Conservation (phyloP, 1,140 invertebrate genomes). For the Littorina saxatilis region DNA sequence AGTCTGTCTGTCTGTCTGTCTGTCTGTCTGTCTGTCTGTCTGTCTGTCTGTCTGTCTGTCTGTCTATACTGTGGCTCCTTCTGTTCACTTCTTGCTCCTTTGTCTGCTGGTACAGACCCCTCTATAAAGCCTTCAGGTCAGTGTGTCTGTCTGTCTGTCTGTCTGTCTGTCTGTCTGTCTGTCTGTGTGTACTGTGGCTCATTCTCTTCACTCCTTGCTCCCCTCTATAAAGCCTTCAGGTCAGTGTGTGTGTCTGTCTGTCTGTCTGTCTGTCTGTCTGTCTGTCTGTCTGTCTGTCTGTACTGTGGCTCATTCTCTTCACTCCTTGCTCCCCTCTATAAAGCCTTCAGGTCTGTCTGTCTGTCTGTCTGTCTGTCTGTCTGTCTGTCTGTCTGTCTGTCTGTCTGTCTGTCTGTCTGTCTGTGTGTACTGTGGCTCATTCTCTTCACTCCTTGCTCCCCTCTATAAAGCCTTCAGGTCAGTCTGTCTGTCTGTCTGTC, state of each 20-base stretch:
- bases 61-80: slow-evolving; percentile 92
- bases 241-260: no score
- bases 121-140: slow-evolving; percentile 91
- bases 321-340: slow-evolving; percentile 95
- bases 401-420: slow-evolving; percentile 92
- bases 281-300: slow-evolving; percentile 91
- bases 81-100: slow-evolving; percentile 98
- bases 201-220: no score
- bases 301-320: slow-evolving; percentile 94
- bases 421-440: slow-evolving; percentile 92
- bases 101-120: slow-evolving; percentile 95
- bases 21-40: background rate
- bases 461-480: slow-evolving; percentile 91
- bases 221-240: no score
- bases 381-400: background rate
- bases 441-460: slow-evolving; percentile 95
- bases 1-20: no score
- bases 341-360: slow-evolving; percentile 87
- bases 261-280: no score
- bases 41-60: slow-evolving; percentile 81
- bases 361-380: no score
- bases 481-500: slow-evolving; percentile 32
- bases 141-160: slow-evolving; percentile 19
- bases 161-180: no score
- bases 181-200: no score